Conservation (phyloP, 2,113 vertebrate genomes). For the Perccottus glenii region DNA sequence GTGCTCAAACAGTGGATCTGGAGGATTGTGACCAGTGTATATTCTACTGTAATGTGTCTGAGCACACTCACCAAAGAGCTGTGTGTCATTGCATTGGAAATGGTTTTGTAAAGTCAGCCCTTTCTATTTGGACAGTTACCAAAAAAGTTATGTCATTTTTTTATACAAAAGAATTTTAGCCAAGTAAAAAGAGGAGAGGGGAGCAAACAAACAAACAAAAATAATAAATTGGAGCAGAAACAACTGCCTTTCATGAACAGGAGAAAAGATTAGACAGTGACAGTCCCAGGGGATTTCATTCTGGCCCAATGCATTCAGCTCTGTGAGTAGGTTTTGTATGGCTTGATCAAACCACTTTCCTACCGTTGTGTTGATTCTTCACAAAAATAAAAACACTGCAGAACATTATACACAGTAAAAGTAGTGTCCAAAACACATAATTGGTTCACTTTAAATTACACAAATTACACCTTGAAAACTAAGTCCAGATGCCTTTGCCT, state of each 20-base stretch:
- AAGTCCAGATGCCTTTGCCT: no score
- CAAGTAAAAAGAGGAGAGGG: neutral
- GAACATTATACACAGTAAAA: neutral
- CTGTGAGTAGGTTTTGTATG: constrained; percentile 15
- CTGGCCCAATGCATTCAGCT: constrained; percentile 3
- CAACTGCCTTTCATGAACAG: no score
- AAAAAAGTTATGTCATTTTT: constrained; percentile 9
- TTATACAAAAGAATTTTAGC: constrained; percentile 1
- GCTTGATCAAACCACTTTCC: constrained; percentile 5
- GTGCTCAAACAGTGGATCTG: constrained; percentile 5
- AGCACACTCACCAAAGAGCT: neutral
- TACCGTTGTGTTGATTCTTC: neutral
- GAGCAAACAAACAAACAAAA: no score
- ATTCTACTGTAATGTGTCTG: neutral
- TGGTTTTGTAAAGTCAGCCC: neutral
- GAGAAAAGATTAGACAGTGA: constrained; percentile 6
- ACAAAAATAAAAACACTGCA: no score
- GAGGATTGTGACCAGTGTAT: neutral
- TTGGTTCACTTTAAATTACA: no score
- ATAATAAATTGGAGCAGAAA: neutral
- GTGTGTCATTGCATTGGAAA: neutral
- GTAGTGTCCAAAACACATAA: neutral
- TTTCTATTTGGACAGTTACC: neutral
- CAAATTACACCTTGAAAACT: no score
- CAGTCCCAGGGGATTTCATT: constrained; percentile 8